Evolutionary conservation across 2,888 invertebrate species (phyloP).

Genomic region (Mythimna albipuncta): DNA sequence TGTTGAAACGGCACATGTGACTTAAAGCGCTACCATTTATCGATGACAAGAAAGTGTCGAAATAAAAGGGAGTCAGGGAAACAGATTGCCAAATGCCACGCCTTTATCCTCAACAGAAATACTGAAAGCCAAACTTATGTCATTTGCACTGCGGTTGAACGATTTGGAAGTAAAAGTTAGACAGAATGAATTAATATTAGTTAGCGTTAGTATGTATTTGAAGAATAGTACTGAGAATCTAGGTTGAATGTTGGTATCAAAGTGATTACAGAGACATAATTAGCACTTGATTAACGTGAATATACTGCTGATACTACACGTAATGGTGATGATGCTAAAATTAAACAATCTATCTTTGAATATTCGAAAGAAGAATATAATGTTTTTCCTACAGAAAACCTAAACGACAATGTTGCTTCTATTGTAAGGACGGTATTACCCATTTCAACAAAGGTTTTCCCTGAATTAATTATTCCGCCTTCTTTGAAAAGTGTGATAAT

Average conservation of each 20-base stretch:
- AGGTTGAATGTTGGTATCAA: no score
- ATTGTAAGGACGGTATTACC: background rate
- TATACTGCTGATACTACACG: no score
- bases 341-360: background rate
- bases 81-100: slow-evolving; percentile 48
- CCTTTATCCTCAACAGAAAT: slow-evolving; percentile 51
- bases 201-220: slow-evolving; percentile 1
- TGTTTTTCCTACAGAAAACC: background rate
- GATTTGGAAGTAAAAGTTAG: slow-evolving; percentile 29
- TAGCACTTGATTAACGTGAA: no score
- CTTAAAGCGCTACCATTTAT: slow-evolving; percentile 32
- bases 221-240: no score
- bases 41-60: slow-evolving; percentile 55
- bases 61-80: slow-evolving; percentile 29
- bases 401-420: background rate
- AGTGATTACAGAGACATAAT: no score
- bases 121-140: slow-evolving; percentile 46
- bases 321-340: slow-evolving; percentile 4
- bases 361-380: background rate
- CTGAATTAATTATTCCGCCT: slow-evolving; percentile 25
- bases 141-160: slow-evolving; percentile 37
- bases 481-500: slow-evolving; percentile 18
- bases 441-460: slow-evolving; percentile 22
- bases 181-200: slow-evolving; percentile 28
- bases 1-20: slow-evolving; percentile 16